Evolutionary conservation across 2,113 vertebrate genomes (phyloP), one percentile per base, ranked within the genome.

Genomic region (Paradisaea rubra): DNA sequence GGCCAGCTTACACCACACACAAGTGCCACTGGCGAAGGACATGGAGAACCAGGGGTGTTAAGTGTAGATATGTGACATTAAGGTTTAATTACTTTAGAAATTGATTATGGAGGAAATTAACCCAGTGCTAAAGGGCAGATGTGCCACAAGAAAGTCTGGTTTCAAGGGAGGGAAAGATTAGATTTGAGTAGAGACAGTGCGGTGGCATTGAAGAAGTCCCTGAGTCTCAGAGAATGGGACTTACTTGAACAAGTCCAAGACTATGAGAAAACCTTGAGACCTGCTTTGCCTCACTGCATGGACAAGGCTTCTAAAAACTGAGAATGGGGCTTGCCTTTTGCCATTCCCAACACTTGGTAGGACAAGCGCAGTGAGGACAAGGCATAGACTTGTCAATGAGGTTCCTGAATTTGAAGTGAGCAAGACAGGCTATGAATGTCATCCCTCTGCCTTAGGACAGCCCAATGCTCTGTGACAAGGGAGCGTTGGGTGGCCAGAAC

Each of bases 31-130:
- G 37, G 68, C 10, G 45, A 78, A 73, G 69, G 41, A 81, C 53
- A 56, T 8, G 33, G 15, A 79, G 49, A 73, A 77, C 50, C 39
- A 54, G 39, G 27, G 31, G 20, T 80, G 52, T 39, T 39, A 70
- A 86, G 41, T 47, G 54, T 66, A 54, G 63, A 21, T 57, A 92
- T 7, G 77, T 59, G 70, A 45, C 64, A 71, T 45, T 61, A 42
- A 81, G 68, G 73, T 93, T 94, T 80, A 82, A 86, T 94, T 79
- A 88, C 44, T 87, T 86, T 47, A 86, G 82, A 91, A 91, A 81
- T n/a, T 56, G 69, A 90, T 82, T 80, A 88, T 61, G 88, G 80
- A 85, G 72, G 84, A 86, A 94, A 79, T 50, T 45, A 88, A 84
- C 70, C 74, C 47, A 28, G 30, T 56, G 84, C 54, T 72, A 68